Conservation (phyloP, 2,113 vertebrate genomes). For the Beaufortia kweichowensis region DNA sequence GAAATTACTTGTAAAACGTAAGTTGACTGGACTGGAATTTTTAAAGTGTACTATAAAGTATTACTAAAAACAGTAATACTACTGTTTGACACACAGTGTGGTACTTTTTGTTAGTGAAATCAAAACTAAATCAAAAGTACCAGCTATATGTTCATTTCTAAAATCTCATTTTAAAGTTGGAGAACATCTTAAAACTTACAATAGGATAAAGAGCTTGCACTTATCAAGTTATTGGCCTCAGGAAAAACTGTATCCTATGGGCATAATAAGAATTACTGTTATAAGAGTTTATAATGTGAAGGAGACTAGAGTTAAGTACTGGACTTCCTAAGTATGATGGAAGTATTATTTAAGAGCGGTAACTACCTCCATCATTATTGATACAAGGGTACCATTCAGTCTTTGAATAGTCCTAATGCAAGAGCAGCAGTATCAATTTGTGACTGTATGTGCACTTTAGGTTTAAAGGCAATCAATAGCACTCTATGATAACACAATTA, state of each 20-base stretch:
- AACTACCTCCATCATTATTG: constrained; percentile 37
- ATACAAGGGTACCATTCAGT: constrained; percentile 37
- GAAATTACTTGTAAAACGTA: too few species aligned
- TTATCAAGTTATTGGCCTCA: constrained; percentile 30
- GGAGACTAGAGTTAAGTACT: constrained; percentile 2
- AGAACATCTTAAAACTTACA: constrained; percentile 19
- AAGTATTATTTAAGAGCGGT: constrained; percentile 31
- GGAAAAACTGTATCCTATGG: constrained; percentile 29
- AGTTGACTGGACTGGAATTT: too few species aligned
- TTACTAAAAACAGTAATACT: not conserved
- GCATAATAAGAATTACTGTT: not conserved
- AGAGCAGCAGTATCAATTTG: constrained; percentile 54
- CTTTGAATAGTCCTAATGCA: constrained; percentile 40
- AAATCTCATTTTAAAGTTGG: constrained; percentile 27
- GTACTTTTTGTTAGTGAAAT: not conserved
- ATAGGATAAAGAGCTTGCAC: constrained; percentile 1
- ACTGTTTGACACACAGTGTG: not conserved
- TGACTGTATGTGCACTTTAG: constrained; percentile 57
- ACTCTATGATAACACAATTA: constrained; percentile 59
- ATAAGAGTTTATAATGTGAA: constrained; percentile 24
- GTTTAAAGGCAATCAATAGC: constrained; percentile 60
- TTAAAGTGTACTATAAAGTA: too few species aligned
- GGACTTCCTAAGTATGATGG: constrained; percentile 22
- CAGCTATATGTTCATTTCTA: not conserved
- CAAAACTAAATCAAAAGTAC: not conserved